phyloP scores from a whole-genome alignment of 1,140 invertebrate species.

The Drosophila ambigua region DNA sequence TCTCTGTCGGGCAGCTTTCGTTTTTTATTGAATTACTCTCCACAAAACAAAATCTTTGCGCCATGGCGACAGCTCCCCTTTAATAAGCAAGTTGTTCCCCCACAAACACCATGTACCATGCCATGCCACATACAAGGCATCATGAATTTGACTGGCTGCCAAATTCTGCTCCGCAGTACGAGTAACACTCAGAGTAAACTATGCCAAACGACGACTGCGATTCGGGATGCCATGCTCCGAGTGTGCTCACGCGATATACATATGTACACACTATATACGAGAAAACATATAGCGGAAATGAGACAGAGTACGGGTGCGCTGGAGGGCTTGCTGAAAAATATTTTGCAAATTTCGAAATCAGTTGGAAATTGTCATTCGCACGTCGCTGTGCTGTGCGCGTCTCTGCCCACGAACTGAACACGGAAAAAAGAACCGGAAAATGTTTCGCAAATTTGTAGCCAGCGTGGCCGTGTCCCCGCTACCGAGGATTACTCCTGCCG shows the following conservation, averaged over 20 bases:
- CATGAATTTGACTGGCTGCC: constrained; percentile 70
- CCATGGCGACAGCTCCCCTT: constrained; percentile 63
- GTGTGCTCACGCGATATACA: constrained; percentile 57
- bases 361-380: constrained; percentile 68
- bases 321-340: constrained; percentile 54
- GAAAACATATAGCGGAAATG: constrained; percentile 66
- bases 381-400: constrained; percentile 26
- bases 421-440: constrained; percentile 29
- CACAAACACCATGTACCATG: background rate
- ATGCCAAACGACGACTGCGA: constrained; percentile 6
- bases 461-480: constrained; percentile 37
- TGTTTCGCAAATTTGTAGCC: constrained; percentile 72
- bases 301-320: constrained; percentile 22
- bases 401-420: background rate
- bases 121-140: constrained; percentile 30
- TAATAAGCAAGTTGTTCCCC: no score
- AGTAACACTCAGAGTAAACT: constrained; percentile 25
- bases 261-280: constrained; percentile 6
- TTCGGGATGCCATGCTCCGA: constrained; percentile 39
- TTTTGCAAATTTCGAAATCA: constrained; percentile 72
- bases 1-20: background rate
- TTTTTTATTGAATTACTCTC: constrained; percentile 1
- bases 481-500: constrained; percentile 25
- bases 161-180: constrained; percentile 30
- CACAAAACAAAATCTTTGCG: constrained; percentile 52